These are phyloP conservation scores for Tortricodes alternella DNA, from an alignment of 2,888 invertebrate species.

Conservation along the genomic window DNA sequence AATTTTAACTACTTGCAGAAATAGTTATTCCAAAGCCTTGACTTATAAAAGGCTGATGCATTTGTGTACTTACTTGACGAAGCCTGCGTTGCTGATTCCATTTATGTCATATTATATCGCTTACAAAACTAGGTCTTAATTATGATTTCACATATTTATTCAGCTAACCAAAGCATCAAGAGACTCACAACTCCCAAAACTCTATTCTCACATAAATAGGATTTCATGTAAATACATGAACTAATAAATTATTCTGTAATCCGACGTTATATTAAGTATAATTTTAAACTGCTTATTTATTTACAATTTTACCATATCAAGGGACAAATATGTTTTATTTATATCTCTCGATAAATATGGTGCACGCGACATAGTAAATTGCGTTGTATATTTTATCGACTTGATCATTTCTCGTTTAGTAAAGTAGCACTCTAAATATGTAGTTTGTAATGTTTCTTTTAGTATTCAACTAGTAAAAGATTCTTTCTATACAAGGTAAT, in stretches of 20 bases:
- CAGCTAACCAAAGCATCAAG: not conserved
- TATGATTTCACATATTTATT: too few relatives aligned
- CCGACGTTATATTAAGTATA: constrained; percentile 17
- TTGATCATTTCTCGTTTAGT: constrained; percentile 5
- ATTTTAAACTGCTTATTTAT: constrained; percentile 16
- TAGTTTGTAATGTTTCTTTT: not conserved
- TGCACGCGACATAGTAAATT: constrained; percentile 26
- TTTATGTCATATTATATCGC: too few relatives aligned
- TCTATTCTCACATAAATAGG: constrained; percentile 22
- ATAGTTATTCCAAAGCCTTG: too few relatives aligned
- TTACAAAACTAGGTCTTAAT: too few relatives aligned
- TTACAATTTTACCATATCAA: constrained; percentile 28
- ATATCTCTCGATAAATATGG: constrained; percentile 25
- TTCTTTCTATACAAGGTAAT: not conserved
- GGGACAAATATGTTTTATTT: constrained; percentile 30
- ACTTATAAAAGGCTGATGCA: too few relatives aligned
- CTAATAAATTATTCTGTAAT: constrained; percentile 25
- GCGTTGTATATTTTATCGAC: constrained; percentile 20
- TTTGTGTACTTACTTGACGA: too few relatives aligned
- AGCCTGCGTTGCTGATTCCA: too few relatives aligned
- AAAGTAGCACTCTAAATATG: constrained; percentile 5
- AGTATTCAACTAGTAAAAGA: not conserved
- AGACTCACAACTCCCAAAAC: not conserved
- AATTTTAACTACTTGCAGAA: too few relatives aligned
- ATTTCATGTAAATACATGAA: constrained; percentile 19